phyloP scores from a whole-genome alignment of 2,113 vertebrate species.

The Piprites chloris region DNA sequence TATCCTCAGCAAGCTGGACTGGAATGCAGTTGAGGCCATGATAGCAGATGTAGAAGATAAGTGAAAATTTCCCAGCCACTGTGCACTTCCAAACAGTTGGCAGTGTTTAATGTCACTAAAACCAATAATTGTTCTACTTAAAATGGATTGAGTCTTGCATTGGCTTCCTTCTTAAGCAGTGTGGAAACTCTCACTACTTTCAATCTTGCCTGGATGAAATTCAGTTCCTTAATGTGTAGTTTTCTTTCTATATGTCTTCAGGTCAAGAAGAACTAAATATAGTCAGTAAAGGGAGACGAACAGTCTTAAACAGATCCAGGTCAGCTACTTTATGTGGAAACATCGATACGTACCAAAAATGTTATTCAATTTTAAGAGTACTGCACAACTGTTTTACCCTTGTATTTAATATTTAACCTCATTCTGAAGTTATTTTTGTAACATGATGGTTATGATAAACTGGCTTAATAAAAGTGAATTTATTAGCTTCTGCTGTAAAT shows the following conservation, averaged over 20 bases:
- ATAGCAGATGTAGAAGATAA: constrained; percentile 73
- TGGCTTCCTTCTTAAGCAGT: neutral
- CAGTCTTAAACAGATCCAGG: neutral
- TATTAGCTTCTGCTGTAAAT: neutral
- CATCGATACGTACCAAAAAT: neutral
- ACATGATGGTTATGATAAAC: neutral
- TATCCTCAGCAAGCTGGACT: constrained; percentile 88
- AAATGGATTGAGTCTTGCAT: neutral
- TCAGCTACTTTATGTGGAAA: neutral
- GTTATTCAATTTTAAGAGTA: neutral
- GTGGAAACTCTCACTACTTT: neutral
- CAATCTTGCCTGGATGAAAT: neutral
- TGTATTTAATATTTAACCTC: neutral
- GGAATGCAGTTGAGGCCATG: constrained; percentile 86
- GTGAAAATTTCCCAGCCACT: neutral
- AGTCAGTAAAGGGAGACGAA: neutral
- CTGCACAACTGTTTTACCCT: neutral
- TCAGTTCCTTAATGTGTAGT: neutral
- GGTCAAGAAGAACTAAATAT: neutral
- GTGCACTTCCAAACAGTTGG: neutral
- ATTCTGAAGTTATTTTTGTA: constrained; percentile 7
- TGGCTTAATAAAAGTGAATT: neutral
- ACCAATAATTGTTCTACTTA: neutral
- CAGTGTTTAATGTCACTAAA: neutral
- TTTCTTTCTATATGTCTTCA: neutral